Conservation (phyloP, 2,888 invertebrate genomes). For the Hydriomena furcata region DNA sequence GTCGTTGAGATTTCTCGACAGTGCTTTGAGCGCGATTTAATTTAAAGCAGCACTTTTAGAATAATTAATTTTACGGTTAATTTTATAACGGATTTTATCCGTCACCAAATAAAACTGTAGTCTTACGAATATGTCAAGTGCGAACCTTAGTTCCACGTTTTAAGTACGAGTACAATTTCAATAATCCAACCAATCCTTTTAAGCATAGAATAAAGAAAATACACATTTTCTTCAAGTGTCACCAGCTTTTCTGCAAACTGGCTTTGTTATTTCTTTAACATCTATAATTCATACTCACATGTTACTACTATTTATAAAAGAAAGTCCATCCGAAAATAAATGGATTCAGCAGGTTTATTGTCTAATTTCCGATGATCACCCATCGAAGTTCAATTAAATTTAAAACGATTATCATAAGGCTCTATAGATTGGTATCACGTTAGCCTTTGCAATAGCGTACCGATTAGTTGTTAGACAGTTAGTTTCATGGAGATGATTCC, state of each 20-base stretch:
- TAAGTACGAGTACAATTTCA: conserved; percentile 10
- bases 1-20: conserved; percentile 31
- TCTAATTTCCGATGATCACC: too few relatives aligned
- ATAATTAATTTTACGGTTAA: conserved; percentile 11
- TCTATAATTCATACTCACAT: too few relatives aligned
- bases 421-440: too few relatives aligned
- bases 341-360: too few relatives aligned
- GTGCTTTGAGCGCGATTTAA: conserved; percentile 52
- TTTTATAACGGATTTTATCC: conserved; percentile 5
- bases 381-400: too few relatives aligned
- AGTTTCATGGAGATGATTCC: too few relatives aligned
- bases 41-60: conserved; percentile 33
- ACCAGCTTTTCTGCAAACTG: not conserved
- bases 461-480: too few relatives aligned
- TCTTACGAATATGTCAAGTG: not conserved
- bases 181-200: not conserved
- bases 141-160: not conserved
- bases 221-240: not conserved
- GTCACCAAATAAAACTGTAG: conserved; percentile 24
- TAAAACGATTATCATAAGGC: too few relatives aligned
- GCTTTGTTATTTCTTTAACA: not conserved
- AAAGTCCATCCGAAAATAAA: too few relatives aligned
- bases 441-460: too few relatives aligned
- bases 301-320: too few relatives aligned
- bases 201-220: not conserved